Base-by-base conservation (phyloP, 2,888 invertebrate genomes). In the Alloplasta piceator region DNA sequence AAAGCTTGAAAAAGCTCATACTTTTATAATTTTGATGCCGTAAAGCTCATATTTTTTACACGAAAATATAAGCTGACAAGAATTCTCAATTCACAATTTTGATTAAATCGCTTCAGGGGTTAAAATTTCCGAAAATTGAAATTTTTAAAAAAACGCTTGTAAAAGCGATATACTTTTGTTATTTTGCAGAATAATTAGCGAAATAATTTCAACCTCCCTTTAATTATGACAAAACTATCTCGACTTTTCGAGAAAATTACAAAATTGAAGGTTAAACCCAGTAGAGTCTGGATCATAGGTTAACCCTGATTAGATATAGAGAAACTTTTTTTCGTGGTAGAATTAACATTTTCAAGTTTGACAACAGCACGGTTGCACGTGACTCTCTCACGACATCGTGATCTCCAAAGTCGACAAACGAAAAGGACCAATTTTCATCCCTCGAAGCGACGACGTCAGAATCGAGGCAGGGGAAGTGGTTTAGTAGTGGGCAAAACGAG, bases 301-400 rank as follows among this genome's bases (percentile, higher is more conserved):
- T 26, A 26, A 26, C 16, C 14, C 12, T 16, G 0, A 12, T 16
- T 55, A 39, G 55, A 39, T 70, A n/a, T 61, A 46, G 63, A 63
- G n/a, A 67, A 66, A 43, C 14, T 52, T 70, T 26, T 26, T 26
- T 3, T 52, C 12, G 52, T 55, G 43, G 73, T 73, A 61, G 70
- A 73, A 78, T 78, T 73, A 78, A 78, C 73, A 73, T 78, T 78
- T 78, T 6, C 78, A 74, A 78, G 78, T 78, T 74, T 73, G 68
- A 78, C 67, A 64, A 26, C 14, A 26, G 36, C 64, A 12, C 48
- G 39, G 38, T 12, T 46, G 39, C 14, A 67, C 50, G 39, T 52
- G 52, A 14, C 52, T 14, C 14, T 38, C 52, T 6, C 50, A 38
- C 52, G 16, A 41, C 39, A 43, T 10, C 16, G 41, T 61, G 16